Evolutionary conservation across 2,113 vertebrate genomes (phyloP).

Genomic region (Bubo scandiacus): DNA sequence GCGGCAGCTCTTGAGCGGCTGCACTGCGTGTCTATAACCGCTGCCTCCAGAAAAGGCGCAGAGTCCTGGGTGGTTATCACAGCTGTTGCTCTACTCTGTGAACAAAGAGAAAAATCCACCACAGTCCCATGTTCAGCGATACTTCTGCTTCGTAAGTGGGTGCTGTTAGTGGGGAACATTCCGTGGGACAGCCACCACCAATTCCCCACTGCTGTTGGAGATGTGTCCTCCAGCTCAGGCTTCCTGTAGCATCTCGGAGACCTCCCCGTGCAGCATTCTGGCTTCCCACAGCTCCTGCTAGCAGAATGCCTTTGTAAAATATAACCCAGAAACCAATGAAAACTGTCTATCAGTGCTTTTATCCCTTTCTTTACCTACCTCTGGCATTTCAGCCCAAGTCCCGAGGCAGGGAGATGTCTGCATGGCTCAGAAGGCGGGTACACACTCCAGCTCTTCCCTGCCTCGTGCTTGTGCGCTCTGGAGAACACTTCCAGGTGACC

Average conservation of each 20-base stretch:
- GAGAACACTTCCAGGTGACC: neutral
- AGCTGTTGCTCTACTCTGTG: too few relatives aligned
- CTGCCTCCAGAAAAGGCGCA: neutral
- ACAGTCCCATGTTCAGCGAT: neutral
- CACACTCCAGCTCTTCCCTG: neutral
- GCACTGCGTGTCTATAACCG: too few relatives aligned
- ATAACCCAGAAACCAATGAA: neutral
- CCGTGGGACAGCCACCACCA: neutral
- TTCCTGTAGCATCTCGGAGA: neutral
- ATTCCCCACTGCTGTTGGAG: neutral
- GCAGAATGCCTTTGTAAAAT: neutral
- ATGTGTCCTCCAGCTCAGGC: neutral
- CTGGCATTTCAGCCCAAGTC: neutral
- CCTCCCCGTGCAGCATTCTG: fast-evolving
- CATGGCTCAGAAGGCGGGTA: neutral
- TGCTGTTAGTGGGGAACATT: fast-evolving
- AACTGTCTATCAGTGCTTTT: fast-evolving
- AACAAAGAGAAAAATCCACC: neutral
- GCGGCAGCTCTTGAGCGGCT: neutral
- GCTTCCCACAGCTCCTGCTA: fast-evolving
- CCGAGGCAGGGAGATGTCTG: neutral
- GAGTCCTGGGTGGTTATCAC: too few relatives aligned
- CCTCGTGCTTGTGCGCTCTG: fast-evolving
- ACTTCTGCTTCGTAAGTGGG: neutral
- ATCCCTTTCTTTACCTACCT: neutral